phyloP scores from a whole-genome alignment of 2,113 vertebrate genomes.

The Gadus chalcogrammus region DNA sequence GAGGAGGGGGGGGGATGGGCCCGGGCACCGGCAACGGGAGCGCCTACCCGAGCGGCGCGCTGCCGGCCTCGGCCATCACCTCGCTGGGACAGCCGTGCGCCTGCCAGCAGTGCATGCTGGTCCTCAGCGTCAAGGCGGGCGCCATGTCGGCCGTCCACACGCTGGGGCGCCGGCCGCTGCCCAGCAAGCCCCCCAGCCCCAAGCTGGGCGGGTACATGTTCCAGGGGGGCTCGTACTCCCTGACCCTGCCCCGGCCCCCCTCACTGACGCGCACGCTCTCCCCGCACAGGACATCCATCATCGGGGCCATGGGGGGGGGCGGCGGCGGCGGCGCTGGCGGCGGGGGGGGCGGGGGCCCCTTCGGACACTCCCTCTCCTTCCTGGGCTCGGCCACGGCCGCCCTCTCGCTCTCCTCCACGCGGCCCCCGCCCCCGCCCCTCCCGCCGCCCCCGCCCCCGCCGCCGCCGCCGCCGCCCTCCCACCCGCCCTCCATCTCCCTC shows the following conservation, averaged over 20 bases:
- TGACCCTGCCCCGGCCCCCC: conserved; percentile 71
- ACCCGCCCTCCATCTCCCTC: rapidly evolving
- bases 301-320: conserved; percentile 50
- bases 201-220: conserved; percentile 56
- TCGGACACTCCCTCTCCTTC: conserved; percentile 51
- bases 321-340: conserved; percentile 22
- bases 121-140: conserved; percentile 81
- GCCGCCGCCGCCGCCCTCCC: conserved; percentile 31
- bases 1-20: conserved; percentile 35
- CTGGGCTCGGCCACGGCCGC: conserved; percentile 67
- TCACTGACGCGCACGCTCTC: conserved; percentile 64
- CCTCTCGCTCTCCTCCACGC: conserved; percentile 70
- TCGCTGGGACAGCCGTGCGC: conserved; percentile 78
- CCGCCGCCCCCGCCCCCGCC: conserved; percentile 66
- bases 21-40: conserved; percentile 63
- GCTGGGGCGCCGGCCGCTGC: conserved; percentile 68
- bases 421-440: conserved; percentile 70
- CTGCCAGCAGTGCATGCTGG: conserved; percentile 89
- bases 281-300: conserved; percentile 68
- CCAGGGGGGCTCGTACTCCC: conserved; percentile 65
- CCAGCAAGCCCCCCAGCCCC: conserved; percentile 70
- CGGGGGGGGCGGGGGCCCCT: conserved; percentile 49
- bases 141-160: conserved; percentile 69
- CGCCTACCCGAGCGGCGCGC: conserved; percentile 72
- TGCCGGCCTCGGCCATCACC: conserved; percentile 73